phyloP scores from a whole-genome alignment of 1,140 invertebrate species.

The Diuraphis noxia region DNA sequence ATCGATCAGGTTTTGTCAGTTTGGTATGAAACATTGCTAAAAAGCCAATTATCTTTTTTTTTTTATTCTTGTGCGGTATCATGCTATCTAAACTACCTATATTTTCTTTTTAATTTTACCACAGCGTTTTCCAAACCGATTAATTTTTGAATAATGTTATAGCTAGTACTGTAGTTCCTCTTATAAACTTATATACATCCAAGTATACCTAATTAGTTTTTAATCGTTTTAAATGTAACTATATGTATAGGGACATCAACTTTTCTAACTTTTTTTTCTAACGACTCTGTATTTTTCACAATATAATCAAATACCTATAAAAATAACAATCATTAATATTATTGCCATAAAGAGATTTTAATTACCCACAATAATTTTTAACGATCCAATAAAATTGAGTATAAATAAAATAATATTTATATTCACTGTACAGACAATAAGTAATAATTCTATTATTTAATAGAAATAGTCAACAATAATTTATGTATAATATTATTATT shows the following conservation, averaged over 20 bases:
- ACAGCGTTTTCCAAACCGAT: background rate
- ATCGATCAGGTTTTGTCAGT: background rate
- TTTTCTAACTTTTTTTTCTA: background rate
- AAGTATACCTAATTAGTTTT: background rate
- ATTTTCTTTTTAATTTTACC: background rate
- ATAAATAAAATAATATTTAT: background rate
- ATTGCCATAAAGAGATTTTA: background rate
- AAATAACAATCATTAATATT: background rate
- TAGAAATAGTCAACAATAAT: background rate
- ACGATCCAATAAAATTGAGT: background rate
- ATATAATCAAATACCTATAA: background rate
- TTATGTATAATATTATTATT: background rate
- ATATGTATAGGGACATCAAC: background rate
- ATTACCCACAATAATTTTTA: background rate
- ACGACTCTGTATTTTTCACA: background rate
- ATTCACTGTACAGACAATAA: background rate
- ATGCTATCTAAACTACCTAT: background rate
- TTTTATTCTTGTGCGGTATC: background rate
- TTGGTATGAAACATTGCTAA: background rate
- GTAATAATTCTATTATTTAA: background rate
- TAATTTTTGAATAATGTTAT: background rate
- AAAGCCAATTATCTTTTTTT: background rate
- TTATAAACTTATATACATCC: background rate
- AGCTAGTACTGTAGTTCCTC: background rate
- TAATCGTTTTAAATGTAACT: background rate